Conservation (phyloP, 2,888 invertebrate genomes). For the Dicyrtoma fusca region DNA sequence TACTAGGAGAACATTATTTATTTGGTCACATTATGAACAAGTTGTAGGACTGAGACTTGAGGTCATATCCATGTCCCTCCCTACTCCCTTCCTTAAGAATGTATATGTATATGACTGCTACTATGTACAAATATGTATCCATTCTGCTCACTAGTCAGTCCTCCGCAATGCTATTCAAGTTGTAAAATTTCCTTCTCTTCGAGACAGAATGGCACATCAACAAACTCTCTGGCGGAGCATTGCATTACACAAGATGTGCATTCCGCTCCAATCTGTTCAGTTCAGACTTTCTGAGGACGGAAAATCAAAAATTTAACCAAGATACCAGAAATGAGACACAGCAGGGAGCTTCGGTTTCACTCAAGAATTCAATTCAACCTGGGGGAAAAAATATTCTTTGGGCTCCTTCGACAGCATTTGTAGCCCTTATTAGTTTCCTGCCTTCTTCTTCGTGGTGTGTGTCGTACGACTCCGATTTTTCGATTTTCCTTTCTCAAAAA, state of each 20-base stretch:
- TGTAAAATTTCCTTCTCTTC: too few species aligned
- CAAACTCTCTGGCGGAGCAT: not conserved
- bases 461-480: constrained; percentile 31
- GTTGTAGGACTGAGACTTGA: too few species aligned
- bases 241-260: too few species aligned
- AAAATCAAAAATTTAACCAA: constrained; percentile 13
- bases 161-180: too few species aligned
- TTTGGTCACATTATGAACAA: constrained; percentile 15
- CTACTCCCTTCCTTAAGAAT: constrained; percentile 3
- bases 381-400: constrained; percentile 24
- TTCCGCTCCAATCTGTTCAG: not conserved
- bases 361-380: constrained; percentile 36
- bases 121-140: not conserved
- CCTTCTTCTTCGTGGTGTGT: not conserved
- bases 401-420: constrained; percentile 6
- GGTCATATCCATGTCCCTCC: not conserved
- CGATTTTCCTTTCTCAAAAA: constrained; percentile 13
- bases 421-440: not conserved
- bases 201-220: constrained; percentile 29
- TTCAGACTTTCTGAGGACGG: constrained; percentile 9
- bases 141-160: too few species aligned
- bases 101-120: too few species aligned
- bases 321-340: constrained; percentile 23
- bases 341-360: constrained; percentile 33
- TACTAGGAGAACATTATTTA: constrained; percentile 1